These are phyloP conservation scores for Drosophila demipolita DNA, from an alignment of 2,888 invertebrate species.

Conservation along the genomic window DNA sequence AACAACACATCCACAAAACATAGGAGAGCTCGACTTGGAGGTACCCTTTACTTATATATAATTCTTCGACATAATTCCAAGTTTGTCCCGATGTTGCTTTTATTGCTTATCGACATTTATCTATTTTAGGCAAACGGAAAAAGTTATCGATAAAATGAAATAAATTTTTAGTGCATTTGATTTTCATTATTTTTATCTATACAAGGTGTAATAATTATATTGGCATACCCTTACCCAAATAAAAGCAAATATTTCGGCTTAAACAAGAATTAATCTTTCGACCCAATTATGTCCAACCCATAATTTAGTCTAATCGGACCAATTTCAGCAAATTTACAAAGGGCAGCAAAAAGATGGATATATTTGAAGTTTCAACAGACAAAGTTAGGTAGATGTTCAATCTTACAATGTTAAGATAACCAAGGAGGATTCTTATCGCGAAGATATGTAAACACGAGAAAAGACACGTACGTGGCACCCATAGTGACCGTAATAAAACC, in stretches of 20 bases:
- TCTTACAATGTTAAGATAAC: no score
- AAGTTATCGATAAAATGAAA: not conserved
- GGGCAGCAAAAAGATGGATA: not conserved
- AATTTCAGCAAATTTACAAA: not conserved
- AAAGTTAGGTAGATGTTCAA: no score
- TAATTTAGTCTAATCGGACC: not conserved
- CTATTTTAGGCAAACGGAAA: not conserved
- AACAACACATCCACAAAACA: slow-evolving; percentile 1
- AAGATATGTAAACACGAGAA: no score
- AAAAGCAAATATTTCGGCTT: not conserved
- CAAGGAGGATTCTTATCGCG: no score
- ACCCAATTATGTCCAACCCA: not conserved
- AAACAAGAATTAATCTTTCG: not conserved
- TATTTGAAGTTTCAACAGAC: not conserved
- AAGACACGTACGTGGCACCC: no score
- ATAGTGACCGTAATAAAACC: no score
- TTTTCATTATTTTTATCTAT: not conserved
- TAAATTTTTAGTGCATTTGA: not conserved
- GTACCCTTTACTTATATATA: not conserved
- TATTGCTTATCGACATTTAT: not conserved
- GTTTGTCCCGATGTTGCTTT: not conserved
- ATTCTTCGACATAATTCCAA: not conserved
- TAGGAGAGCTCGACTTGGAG: not conserved
- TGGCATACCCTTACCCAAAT: not conserved
- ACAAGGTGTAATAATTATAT: not conserved